These are phyloP conservation scores for Condylura cristata DNA, from an alignment of 2,113 vertebrate species.

Conservation along the genomic window DNA sequence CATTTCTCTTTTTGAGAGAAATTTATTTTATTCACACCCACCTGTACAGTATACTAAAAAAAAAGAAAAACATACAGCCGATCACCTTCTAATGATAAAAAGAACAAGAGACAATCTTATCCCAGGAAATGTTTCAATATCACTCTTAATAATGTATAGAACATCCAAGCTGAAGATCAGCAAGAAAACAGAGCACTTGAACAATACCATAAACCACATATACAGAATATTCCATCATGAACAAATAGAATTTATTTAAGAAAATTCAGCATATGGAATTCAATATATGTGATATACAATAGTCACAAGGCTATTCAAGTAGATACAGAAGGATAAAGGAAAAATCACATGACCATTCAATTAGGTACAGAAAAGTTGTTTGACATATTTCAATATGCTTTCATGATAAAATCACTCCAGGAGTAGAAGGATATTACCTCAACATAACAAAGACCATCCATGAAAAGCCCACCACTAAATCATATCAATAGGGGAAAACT, in stretches of 20 bases:
- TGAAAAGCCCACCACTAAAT: too few species aligned
- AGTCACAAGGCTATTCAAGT: too few species aligned
- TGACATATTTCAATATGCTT: not conserved
- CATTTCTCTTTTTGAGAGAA: slow-evolving; percentile 61
- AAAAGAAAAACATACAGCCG: not conserved
- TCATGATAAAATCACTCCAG: not conserved
- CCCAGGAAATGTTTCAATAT: not conserved
- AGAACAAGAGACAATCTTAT: not conserved
- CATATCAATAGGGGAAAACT: too few species aligned
- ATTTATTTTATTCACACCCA: slow-evolving; percentile 52
- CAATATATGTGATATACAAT: too few species aligned
- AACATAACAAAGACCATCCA: too few species aligned
- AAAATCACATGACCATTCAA: not conserved
- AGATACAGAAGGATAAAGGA: not conserved
- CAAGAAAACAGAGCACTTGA: not conserved
- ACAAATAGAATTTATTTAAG: too few species aligned
- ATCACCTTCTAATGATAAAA: not conserved
- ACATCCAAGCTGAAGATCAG: not conserved
- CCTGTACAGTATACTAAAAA: slow-evolving; percentile 1
- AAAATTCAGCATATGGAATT: too few species aligned
- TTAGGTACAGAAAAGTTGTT: not conserved
- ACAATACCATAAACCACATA: not conserved
- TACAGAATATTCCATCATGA: not conserved
- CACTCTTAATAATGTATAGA: not conserved
- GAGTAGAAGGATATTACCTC: not conserved